Evolutionary conservation across 2,797 vertebrate species (phyloP).

Genomic region (Liparis tanakae): DNA sequence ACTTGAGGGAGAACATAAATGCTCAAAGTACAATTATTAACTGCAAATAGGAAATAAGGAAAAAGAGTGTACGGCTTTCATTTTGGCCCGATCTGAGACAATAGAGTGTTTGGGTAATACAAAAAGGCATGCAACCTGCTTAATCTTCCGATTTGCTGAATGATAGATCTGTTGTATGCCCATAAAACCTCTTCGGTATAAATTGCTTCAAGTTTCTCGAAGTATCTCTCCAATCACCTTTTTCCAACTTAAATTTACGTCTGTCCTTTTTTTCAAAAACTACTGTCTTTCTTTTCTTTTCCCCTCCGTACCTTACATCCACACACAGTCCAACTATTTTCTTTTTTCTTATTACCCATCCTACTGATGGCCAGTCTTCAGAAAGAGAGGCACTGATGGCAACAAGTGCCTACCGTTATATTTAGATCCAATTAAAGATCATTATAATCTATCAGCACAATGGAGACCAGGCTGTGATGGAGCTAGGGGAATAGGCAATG

Average conservation of each 20-base stretch:
- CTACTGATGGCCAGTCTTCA: conserved; percentile 73
- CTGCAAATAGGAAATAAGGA: not conserved
- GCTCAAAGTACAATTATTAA: not conserved
- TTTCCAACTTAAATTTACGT: conserved; percentile 39
- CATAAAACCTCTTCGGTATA: conserved; percentile 50
- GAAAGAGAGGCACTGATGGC: conserved; percentile 66
- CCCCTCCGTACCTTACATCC: not conserved
- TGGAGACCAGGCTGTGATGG: conserved; percentile 61
- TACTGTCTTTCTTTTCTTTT: conserved; percentile 22
- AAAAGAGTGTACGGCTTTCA: conserved; percentile 2
- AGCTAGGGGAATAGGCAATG: conserved; percentile 41
- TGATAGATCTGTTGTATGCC: conserved; percentile 46
- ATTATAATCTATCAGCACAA: conserved; percentile 80
- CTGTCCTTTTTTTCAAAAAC: conserved; percentile 11
- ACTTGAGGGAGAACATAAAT: not conserved
- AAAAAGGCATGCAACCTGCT: not conserved
- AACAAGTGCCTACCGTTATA: conserved; percentile 73
- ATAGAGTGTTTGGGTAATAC: conserved; percentile 6
- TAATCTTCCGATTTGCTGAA: conserved; percentile 45
- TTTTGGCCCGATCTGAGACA: not conserved
- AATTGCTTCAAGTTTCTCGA: conserved; percentile 54
- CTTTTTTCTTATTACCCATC: conserved; percentile 63
- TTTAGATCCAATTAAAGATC: conserved; percentile 83
- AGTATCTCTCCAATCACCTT: conserved; percentile 55
- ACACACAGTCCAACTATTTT: conserved; percentile 31